Evolutionary conservation across 2,797 vertebrate species (phyloP), one percentile per base, ranked within the genome.

Genomic region (Astyanax mexicanus): DNA sequence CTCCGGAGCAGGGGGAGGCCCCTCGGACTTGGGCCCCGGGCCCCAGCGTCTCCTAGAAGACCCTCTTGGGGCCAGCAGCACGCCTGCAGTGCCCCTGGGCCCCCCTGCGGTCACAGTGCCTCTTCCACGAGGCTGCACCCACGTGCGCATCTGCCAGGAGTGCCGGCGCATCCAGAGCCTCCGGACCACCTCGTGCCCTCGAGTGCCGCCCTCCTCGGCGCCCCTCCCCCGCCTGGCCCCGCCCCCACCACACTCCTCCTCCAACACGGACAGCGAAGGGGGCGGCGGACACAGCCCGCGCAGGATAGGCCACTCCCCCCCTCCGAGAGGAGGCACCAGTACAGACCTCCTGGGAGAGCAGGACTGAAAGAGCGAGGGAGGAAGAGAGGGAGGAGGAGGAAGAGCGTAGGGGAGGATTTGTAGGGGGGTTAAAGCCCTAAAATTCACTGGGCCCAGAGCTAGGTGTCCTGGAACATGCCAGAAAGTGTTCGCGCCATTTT

Each of bases 131-230:
- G 90, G 89, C 81, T 96, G 96, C 88, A 92, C 94, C 75, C 96
- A 97, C 23, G 94, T 97, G 69, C 93, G 95, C n/a, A 95, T 96
- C 83, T 96, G 96, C 86, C 96, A 96, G 83, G 96, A 97, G 90
- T 96, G 96, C 84, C 88, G 96, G 69, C 90, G 95, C 60, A 96
- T 96, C 86, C 95, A 96, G 90, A 93, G 92, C 68, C 89, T 96
- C 79, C 90, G 85, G 83, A 87, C 90, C 25, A 88, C 90, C 4
- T 82, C 74, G 69, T 83, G 86, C 27, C 88, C 91, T 81, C 89
- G 1, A 5, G 78, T 84, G 66, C 85, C 86, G 9, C 81, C 86
- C 29, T 77, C 80, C 10, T 62, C 89, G 0, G 89, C 84, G 9
- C 84, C 85, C 0, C 89, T 92, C 1, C 87, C 92, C 40, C 90